Percentiles rank a stretch among this genome's conserved stretches.
These are phyloP conservation scores for Syncerus caffer DNA, from an alignment of 2,797 vertebrate genomes.

Conservation along the genomic window DNA sequence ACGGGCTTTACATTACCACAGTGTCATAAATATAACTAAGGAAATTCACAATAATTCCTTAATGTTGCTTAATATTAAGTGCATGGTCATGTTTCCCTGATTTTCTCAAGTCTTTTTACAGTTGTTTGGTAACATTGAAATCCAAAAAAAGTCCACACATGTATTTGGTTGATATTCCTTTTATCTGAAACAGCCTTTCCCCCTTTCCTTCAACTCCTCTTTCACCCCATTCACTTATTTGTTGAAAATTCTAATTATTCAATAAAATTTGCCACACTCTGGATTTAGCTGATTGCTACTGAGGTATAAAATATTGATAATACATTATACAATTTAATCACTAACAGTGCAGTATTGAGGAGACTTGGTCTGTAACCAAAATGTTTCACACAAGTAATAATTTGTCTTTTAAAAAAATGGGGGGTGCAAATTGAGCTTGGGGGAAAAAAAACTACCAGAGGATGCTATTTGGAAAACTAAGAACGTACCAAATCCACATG, in stretches of 20 bases:
- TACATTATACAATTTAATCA: slow-evolving; percentile 20
- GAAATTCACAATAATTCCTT: slow-evolving; percentile 11
- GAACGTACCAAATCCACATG: not conserved
- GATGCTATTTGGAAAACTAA: not conserved
- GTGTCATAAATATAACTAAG: not conserved
- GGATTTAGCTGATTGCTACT: not conserved
- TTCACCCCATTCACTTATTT: not conserved
- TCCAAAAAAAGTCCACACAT: not conserved
- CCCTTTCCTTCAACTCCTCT: not conserved
- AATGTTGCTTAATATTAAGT: not conserved
- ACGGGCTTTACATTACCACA: not conserved
- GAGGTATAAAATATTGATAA: not conserved
- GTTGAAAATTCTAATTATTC: not conserved
- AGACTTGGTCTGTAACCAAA: not conserved
- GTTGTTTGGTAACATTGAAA: not conserved
- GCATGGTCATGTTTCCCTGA: not conserved
- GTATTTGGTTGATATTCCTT: not conserved
- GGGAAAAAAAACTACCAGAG: not conserved
- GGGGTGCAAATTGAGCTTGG: not conserved
- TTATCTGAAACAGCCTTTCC: not conserved
- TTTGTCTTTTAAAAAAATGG: not conserved
- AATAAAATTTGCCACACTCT: not conserved
- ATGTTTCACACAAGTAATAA: not conserved
- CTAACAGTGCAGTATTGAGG: not conserved
- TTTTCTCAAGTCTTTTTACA: slow-evolving; percentile 8